Conservation (phyloP, 2,888 invertebrate species). For the Hirtodrosophila confusa region DNA sequence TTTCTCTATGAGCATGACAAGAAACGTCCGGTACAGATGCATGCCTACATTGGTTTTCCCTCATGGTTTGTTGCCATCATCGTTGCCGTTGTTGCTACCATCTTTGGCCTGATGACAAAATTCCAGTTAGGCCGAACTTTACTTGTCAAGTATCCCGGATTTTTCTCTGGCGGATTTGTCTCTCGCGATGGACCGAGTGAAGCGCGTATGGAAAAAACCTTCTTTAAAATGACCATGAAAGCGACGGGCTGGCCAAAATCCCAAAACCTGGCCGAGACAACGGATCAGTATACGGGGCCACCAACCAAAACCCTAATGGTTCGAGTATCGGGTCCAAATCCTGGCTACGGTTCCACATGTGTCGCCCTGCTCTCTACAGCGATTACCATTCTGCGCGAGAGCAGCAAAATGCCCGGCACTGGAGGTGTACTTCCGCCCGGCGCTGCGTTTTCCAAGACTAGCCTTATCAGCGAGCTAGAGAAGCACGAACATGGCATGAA, state of each 20-base stretch:
- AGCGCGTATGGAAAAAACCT: slow-evolving; percentile 86
- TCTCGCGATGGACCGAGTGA: slow-evolving; percentile 88
- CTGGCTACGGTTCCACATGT: slow-evolving; percentile 93
- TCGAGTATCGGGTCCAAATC: slow-evolving; percentile 85
- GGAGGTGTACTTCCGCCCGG: slow-evolving; percentile 95
- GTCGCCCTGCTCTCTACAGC: slow-evolving; percentile 90
- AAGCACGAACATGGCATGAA: slow-evolving; percentile 88
- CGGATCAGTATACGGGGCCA: slow-evolving; percentile 84
- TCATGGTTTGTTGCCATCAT: slow-evolving; percentile 85
- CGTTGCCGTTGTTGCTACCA: slow-evolving; percentile 85
- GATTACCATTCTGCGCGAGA: slow-evolving; percentile 90
- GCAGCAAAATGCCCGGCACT: slow-evolving; percentile 90
- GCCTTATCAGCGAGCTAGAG: slow-evolving; percentile 89
- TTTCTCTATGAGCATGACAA: slow-evolving; percentile 88
- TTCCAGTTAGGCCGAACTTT: slow-evolving; percentile 87
- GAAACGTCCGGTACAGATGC: slow-evolving; percentile 91
- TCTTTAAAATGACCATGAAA: slow-evolving; percentile 89
- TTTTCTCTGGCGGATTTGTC: slow-evolving; percentile 90
- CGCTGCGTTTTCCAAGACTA: slow-evolving; percentile 92
- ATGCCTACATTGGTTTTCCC: slow-evolving; percentile 89
- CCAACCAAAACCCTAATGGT: slow-evolving; percentile 88
- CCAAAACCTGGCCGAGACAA: slow-evolving; percentile 86
- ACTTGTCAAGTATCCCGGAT: slow-evolving; percentile 88
- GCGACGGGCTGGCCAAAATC: slow-evolving; percentile 91
- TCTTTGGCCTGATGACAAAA: slow-evolving; percentile 87